phyloP scores from a whole-genome alignment of 30 jellyfish, hydroid and myxozoan genomes.

The Hydractinia echinata region DNA sequence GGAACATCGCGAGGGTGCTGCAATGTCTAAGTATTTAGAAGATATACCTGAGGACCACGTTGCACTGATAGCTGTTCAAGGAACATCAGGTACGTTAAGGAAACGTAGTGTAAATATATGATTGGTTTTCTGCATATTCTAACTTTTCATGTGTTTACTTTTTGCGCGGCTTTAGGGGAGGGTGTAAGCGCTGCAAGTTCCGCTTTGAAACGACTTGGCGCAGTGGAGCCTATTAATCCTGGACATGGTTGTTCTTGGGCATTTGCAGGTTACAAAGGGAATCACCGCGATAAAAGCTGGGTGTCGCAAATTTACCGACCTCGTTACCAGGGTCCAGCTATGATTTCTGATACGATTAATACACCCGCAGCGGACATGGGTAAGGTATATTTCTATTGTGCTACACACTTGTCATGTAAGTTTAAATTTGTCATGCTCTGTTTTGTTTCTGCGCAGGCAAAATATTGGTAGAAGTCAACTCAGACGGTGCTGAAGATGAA shows the following conservation, averaged over 20 bases:
- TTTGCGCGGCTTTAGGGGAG: conserved; percentile 31
- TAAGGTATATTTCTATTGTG: neutral
- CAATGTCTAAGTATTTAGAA: conserved; percentile 77
- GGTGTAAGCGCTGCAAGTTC: conserved; percentile 67
- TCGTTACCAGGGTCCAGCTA: conserved; percentile 86
- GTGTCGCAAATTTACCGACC: conserved; percentile 79
- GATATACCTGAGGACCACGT: conserved; percentile 84
- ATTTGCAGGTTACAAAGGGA: conserved; percentile 92
- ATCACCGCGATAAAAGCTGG: conserved; percentile 79
- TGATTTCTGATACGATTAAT: conserved; percentile 89
- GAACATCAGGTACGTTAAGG: conserved; percentile 58
- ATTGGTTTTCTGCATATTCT: too few relatives aligned
- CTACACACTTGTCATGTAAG: neutral
- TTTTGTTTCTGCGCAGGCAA: conserved; percentile 43
- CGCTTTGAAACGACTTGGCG: conserved; percentile 76
- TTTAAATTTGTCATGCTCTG: neutral
- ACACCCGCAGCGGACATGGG: conserved; percentile 98
- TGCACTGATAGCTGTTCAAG: conserved; percentile 86
- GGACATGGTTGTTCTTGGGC: conserved; percentile 82
- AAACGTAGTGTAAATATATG: neutral
- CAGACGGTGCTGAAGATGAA: conserved; percentile 78
- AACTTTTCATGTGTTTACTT: neutral
- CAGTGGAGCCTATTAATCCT: conserved; percentile 80
- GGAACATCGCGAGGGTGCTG: conserved; percentile 67
- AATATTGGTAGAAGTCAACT: conserved; percentile 53